Evolutionary conservation across 2,113 vertebrate genomes (phyloP).

Genomic region (Asarcornis scutulata): DNA sequence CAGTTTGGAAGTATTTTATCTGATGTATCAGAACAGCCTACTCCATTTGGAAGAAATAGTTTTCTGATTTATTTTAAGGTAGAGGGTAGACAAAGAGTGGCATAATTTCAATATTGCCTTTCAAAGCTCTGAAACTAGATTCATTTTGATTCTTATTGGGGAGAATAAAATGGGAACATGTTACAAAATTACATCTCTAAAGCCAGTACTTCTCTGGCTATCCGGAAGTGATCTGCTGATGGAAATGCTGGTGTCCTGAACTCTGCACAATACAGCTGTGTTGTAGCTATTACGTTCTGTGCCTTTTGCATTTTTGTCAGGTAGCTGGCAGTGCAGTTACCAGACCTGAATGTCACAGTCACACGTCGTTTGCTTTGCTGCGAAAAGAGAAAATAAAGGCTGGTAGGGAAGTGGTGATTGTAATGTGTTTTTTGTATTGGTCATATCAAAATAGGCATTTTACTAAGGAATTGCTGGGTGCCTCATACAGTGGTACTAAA

Average conservation of each 20-base stretch:
- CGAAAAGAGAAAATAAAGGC: neutral
- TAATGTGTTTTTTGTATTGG: neutral
- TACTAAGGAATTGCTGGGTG: neutral
- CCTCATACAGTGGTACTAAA: neutral
- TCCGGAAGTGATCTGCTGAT: neutral
- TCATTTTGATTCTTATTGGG: neutral
- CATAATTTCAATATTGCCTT: neutral
- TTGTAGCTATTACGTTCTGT: neutral
- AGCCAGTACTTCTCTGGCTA: neutral
- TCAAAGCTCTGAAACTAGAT: neutral
- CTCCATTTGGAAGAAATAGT: neutral
- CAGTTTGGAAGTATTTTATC: neutral
- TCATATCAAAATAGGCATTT: neutral
- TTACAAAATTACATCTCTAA: neutral
- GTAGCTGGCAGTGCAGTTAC: neutral
- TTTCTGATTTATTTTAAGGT: neutral
- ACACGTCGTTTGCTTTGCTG: neutral
- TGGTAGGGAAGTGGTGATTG: neutral
- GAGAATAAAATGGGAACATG: neutral
- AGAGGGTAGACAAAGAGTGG: neutral
- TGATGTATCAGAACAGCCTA: neutral
- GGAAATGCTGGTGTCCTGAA: rapidly evolving
- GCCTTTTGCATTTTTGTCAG: neutral
- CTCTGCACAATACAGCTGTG: neutral
- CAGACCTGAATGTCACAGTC: neutral